Conservation (phyloP, 2,888 invertebrate species). For the Spilosoma lubricipeda region DNA sequence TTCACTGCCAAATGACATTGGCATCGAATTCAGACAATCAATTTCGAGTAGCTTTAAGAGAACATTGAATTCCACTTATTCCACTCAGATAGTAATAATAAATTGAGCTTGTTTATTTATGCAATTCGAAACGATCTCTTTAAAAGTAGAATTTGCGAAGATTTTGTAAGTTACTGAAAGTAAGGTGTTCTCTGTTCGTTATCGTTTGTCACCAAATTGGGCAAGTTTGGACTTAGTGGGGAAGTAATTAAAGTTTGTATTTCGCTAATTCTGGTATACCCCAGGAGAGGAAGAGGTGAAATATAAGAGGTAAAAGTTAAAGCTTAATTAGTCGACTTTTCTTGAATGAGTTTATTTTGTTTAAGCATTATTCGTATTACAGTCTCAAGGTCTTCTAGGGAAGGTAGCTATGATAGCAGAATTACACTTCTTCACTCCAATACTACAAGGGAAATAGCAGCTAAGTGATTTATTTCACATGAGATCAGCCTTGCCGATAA, state of each 20-base stretch:
- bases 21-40: neutral
- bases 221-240: slow-evolving; percentile 27
- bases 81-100: slow-evolving; percentile 17
- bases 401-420: neutral
- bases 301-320: neutral
- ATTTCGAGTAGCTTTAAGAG: slow-evolving; percentile 10
- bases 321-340: neutral
- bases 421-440: neutral
- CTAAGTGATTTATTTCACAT: too few relatives aligned
- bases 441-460: too few relatives aligned
- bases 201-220: slow-evolving; percentile 23
- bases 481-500: too few relatives aligned
- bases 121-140: slow-evolving; percentile 12
- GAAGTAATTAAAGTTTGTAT: slow-evolving; percentile 41
- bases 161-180: neutral
- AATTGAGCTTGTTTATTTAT: slow-evolving; percentile 10
- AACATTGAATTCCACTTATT: neutral
- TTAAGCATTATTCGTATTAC: neutral
- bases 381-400: neutral
- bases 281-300: neutral
- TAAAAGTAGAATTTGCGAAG: neutral
- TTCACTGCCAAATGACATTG: neutral
- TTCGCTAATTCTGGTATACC: too few relatives aligned
- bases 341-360: neutral
- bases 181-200: slow-evolving; percentile 4